Base-by-base conservation (phyloP, 2,888 invertebrate genomes). In the Ophonus ardosiacus region DNA sequence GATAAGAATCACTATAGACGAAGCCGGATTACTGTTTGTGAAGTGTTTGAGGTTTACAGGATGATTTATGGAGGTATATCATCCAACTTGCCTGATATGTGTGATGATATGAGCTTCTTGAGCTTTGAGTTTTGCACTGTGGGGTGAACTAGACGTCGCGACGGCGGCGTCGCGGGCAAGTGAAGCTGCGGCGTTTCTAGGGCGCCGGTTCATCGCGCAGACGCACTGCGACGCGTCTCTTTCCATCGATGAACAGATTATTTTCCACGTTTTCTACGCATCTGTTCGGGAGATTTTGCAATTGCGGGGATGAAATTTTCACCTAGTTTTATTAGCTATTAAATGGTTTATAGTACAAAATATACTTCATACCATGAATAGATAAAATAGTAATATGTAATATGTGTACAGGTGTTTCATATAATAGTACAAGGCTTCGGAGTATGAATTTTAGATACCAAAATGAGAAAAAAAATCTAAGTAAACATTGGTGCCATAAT, bases 171-270 rank as follows among this genome's bases (percentile, higher is more conserved):
- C 31, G 31, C 31, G 31, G 65, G 81, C 79, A 86, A 86, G 87
- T 86, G 87, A 83, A 86, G 86, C 86, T 86, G 82, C 83, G 86
- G 86, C 85, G 80, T 79, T 80, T 86, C 86, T 86, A 86, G 86
- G 85, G 86, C 86, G 85, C 86, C 79, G 85, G 87, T 87, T 87
- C 87, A 87, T 63, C 78, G 81, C 87, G 86, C 87, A 68, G 71
- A 86, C 87, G 87, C 86, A 84, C 17, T 63, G 15, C 74, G 24
- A 13, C 8, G n/a, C 59, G 7, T 85, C 80, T 78, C 85, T 71
- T 56, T 40, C 24, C 79, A 80, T 80, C 85, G 85, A 85, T 85
- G 79, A 71, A 68, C 68, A 80, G 80, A 85, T 85, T 85, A 85
- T 71, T 79, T 80, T 84, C 78, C 79, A 80, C 80, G 61, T 80